These are phyloP conservation scores for Phodopus roborovskii DNA, from an alignment of 2,113 vertebrate genomes.

Conservation along the genomic window DNA sequence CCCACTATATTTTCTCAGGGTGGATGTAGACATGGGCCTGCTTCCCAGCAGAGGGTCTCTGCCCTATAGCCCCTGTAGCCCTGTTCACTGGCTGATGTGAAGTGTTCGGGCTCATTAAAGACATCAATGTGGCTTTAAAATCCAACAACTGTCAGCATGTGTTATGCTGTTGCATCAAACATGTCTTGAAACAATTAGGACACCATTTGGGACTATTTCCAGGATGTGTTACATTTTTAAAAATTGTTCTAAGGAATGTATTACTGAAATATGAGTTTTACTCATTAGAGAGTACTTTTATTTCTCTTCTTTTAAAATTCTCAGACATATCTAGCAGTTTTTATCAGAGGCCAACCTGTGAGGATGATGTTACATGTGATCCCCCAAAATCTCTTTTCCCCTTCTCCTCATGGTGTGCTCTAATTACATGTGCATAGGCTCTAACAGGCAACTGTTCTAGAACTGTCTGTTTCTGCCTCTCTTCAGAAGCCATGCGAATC, in stretches of 20 bases:
- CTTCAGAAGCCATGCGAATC: background rate
- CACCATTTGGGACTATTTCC: background rate
- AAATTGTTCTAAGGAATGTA: background rate
- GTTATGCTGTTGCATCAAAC: background rate
- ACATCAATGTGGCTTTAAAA: background rate
- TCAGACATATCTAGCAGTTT: background rate
- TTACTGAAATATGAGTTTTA: conserved; percentile 25
- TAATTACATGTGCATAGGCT: background rate
- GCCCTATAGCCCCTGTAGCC: background rate
- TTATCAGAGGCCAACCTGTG: background rate
- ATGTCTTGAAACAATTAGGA: conserved; percentile 31
- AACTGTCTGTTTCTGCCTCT: background rate
- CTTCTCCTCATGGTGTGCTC: background rate
- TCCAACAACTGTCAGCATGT: background rate
- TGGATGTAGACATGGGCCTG: background rate
- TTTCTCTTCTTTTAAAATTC: background rate
- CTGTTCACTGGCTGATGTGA: background rate
- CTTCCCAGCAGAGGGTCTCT: background rate
- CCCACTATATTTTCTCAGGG: background rate
- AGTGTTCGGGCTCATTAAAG: background rate
- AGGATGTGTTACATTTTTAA: background rate
- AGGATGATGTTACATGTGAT: background rate
- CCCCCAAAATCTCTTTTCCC: background rate
- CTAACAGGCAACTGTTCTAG: background rate
- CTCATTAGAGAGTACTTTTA: background rate